Percentiles rank a stretch among this genome's conserved stretches.
phyloP scores from a whole-genome alignment of 2,113 vertebrate genomes.

The Calidris pygmaea region DNA sequence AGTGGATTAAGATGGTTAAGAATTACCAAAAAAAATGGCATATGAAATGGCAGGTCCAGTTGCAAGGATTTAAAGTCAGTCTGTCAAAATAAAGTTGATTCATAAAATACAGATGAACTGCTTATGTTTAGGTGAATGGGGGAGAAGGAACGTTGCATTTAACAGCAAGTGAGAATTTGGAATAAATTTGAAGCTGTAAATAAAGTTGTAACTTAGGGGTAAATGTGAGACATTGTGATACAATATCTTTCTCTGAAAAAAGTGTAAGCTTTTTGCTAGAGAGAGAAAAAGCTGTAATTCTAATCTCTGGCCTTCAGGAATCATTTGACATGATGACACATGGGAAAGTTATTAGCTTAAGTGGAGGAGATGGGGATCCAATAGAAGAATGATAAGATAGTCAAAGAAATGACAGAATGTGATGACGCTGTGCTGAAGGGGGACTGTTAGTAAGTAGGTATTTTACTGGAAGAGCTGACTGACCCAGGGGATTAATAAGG shows the following conservation, averaged over 20 bases:
- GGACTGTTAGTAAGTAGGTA: not conserved
- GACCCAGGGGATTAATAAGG: not conserved
- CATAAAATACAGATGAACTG: not conserved
- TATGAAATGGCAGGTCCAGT: not conserved
- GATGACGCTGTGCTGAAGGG: not conserved
- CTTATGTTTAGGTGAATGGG: not conserved
- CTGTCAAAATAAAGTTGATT: not conserved
- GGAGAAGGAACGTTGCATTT: not conserved
- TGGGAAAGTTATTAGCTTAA: not conserved
- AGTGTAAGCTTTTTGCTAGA: not conserved
- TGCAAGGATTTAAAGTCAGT: not conserved
- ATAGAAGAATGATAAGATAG: not conserved
- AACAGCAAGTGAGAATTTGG: not conserved
- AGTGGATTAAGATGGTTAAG: not conserved
- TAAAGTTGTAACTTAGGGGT: not conserved
- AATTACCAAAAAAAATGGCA: not conserved
- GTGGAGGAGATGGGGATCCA: not conserved
- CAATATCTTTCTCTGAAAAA: not conserved
- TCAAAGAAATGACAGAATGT: not conserved
- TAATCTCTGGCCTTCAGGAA: not conserved
- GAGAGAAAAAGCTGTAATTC: not conserved
- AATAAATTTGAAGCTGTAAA: not conserved
- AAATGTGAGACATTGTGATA: not conserved
- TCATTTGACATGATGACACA: not conserved
- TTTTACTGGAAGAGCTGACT: not conserved